phyloP scores from a whole-genome alignment of 1,140 invertebrate species.

The Aphelinus certus region DNA sequence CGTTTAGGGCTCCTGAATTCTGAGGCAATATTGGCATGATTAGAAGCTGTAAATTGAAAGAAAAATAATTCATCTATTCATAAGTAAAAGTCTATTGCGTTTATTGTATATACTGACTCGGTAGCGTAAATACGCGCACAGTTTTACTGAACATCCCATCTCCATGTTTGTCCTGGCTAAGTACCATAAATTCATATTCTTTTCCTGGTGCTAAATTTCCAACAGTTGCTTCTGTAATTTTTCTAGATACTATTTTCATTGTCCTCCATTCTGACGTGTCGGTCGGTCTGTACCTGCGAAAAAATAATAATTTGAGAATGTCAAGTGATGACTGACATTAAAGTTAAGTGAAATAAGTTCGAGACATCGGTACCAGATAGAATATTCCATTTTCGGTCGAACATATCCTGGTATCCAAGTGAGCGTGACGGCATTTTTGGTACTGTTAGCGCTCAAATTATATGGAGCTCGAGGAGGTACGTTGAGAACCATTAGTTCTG shows the following conservation, averaged over 20 bases:
- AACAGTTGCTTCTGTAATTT: slow-evolving; percentile 81
- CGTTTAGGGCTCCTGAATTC: slow-evolving; percentile 53
- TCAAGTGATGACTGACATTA: neutral
- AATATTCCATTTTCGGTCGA: slow-evolving; percentile 83
- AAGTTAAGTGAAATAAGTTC: neutral
- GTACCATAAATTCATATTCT: slow-evolving; percentile 90
- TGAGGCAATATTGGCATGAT: slow-evolving; percentile 55
- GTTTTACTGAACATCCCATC: slow-evolving; percentile 91
- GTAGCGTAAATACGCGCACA: slow-evolving; percentile 78
- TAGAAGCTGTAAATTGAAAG: slow-evolving; percentile 43
- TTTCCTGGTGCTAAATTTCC: slow-evolving; percentile 78
- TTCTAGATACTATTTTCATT: slow-evolving; percentile 73
- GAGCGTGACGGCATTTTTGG: slow-evolving; percentile 80
- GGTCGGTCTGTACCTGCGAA: slow-evolving; percentile 71
- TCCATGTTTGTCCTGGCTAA: slow-evolving; percentile 86
- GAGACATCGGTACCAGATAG: slow-evolving; percentile 74
- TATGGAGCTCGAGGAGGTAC: slow-evolving; percentile 89
- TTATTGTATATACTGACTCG: slow-evolving; percentile 44
- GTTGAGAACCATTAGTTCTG: slow-evolving; percentile 88
- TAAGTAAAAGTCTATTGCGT: too few species aligned
- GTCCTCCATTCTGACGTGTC: slow-evolving; percentile 82
- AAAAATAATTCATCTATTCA: slow-evolving; percentile 6
- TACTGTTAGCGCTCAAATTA: slow-evolving; percentile 85
- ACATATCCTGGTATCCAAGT: slow-evolving; percentile 89
- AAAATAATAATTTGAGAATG: slow-evolving; percentile 10